Evolutionary conservation across 1,140 invertebrate genomes (phyloP), one percentile per base, ranked within the genome.

Genomic region (Megathymus violae): DNA sequence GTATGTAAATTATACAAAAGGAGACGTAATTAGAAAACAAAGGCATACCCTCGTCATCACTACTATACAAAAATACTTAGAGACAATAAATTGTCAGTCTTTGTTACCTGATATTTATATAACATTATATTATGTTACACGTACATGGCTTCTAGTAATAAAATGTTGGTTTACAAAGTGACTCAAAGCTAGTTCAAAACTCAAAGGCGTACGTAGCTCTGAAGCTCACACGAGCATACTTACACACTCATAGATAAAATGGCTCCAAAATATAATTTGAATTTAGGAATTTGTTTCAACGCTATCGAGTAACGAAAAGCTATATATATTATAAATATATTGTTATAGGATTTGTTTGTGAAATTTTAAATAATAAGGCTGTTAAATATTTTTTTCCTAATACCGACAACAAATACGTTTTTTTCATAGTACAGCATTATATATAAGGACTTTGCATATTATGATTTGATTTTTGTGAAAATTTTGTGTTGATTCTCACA

Each of bases 261-360:
- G 38, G 22, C 40, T 47, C 52, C 59, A 47, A 78, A 77, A 77
- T 72, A 75, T 77, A 74, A 81, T 78, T 78, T 81, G 64, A 67
- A 71, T 69, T 81, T 72, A 77, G 38, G 13, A 10, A 56, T 5
- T 27, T 16, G 13, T 56, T 22, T 40, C 40, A 43, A 13, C 3
- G 5, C 5, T 14, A 7, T 9, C 19, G 44, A 11, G 3, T 10
- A 10, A 19, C 16, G 5, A 2, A 5, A 22, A 22, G 19, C 19
- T 2, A n/a, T n/a, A n/a, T n/a, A n/a, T n/a, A n/a, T n/a, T n/a
- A n/a, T n/a, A n/a, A n/a, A n/a, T n/a, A n/a, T n/a, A n/a, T n/a
- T n/a, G n/a, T n/a, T n/a, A n/a, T n/a, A n/a, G n/a, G n/a, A n/a
- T n/a, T n/a, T n/a, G n/a, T n/a, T n/a, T n/a, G n/a, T n/a, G n/a